A percentile compares a stretch with the other conserved stretches of the same genome.
Conservation (phyloP, 1,140 invertebrate species). For the Macrobrachium rosenbergii region DNA sequence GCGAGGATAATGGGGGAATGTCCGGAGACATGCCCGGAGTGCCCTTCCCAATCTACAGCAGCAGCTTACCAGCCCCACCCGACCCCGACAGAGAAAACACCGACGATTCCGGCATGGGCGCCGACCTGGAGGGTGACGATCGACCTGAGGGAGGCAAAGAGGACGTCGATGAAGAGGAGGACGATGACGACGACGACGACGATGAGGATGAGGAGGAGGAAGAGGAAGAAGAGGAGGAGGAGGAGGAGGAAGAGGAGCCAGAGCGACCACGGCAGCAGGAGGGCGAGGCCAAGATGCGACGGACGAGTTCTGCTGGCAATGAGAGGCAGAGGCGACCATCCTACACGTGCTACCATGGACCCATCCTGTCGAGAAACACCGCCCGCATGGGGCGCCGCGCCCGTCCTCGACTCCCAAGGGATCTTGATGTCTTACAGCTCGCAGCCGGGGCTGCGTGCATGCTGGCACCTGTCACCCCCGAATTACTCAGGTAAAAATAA, state of each 20-base stretch:
- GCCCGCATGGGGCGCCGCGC: slow-evolving; percentile 59
- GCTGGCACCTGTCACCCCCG: slow-evolving; percentile 65
- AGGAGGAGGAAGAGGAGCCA: slow-evolving; percentile 1
- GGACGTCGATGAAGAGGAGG: slow-evolving; percentile 19
- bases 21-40: not conserved
- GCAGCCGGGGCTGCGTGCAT: slow-evolving; percentile 64
- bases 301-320: slow-evolving; percentile 33
- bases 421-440: slow-evolving; percentile 62
- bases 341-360: slow-evolving; percentile 66
- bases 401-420: slow-evolving; percentile 49
- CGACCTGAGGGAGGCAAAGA: not conserved
- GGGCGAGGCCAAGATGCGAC: slow-evolving; percentile 9
- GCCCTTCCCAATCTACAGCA: no score
- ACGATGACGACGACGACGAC: slow-evolving; percentile 32
- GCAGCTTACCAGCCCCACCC: slow-evolving; percentile 17
- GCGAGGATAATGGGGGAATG: slow-evolving; percentile 21
- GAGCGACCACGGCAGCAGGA: not conserved
- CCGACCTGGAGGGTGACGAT: slow-evolving; percentile 57
- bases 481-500: slow-evolving; percentile 65
- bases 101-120: slow-evolving; percentile 62
- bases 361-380: slow-evolving; percentile 46
- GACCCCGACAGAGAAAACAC: slow-evolving; percentile 61
- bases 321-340: slow-evolving; percentile 61
- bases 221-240: slow-evolving; percentile 8
- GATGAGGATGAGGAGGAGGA: slow-evolving; percentile 24